Conservation (phyloP, 1,140 invertebrate genomes). For the Scylla paramamosain region DNA sequence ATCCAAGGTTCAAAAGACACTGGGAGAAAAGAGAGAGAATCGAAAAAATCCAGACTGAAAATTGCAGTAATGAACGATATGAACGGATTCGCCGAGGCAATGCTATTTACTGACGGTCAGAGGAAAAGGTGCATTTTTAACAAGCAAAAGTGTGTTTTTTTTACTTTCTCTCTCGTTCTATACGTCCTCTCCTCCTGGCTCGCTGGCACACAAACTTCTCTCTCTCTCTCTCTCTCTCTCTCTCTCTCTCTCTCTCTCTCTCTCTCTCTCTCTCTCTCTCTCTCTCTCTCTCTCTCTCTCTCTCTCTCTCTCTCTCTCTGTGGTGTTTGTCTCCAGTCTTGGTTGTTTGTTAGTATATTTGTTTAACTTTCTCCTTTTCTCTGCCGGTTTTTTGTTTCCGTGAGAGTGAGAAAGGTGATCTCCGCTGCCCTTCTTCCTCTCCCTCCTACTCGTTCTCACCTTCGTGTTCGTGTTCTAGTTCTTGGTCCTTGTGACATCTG, state of each 20-base stretch:
- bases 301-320: background rate
- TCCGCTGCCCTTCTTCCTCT: background rate
- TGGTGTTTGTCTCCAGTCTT: background rate
- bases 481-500: background rate
- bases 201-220: background rate
- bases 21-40: no score
- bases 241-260: conserved; percentile 30
- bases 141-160: background rate
- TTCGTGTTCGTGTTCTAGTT: background rate
- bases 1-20: no score
- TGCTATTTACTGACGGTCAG: no score
- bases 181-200: background rate
- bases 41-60: no score
- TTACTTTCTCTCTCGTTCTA: background rate
- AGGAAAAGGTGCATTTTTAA: no score
- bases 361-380: background rate
- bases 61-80: no score
- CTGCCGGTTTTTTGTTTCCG: background rate
- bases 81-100: no score
- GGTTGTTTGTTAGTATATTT: background rate
- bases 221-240: conserved; percentile 41
- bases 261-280: no score
- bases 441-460: background rate
- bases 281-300: no score
- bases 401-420: background rate